phyloP scores from a whole-genome alignment of 2,888 invertebrate genomes.

The Odontocolon sp. region DNA sequence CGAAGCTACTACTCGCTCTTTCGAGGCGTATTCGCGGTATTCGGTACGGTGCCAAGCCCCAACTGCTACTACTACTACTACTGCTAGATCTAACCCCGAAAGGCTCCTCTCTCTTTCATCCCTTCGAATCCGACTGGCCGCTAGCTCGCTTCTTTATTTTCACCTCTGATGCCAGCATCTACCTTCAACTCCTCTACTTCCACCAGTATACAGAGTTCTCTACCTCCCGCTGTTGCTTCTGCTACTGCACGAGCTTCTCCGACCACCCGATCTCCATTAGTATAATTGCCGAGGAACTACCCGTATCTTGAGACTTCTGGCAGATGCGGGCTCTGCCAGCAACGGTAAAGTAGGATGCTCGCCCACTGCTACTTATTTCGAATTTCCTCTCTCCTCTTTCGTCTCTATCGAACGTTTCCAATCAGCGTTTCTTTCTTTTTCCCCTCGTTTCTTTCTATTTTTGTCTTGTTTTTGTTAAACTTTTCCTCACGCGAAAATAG shows the following conservation, averaged over 20 bases:
- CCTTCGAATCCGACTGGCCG: conserved; percentile 48
- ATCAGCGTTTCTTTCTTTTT: conserved; percentile 35
- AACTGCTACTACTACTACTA: conserved; percentile 39
- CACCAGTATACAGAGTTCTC: conserved; percentile 39
- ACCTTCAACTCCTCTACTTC: conserved; percentile 49
- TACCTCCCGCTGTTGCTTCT: conserved; percentile 2
- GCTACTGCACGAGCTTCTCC: conserved; percentile 42
- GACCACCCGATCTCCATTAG: conserved; percentile 77
- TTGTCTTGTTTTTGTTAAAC: not conserved
- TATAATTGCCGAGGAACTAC: conserved; percentile 79
- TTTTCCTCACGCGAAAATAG: not conserved
- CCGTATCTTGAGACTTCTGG: conserved; percentile 71
- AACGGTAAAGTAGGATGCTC: conserved; percentile 61
- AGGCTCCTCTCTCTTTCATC: conserved; percentile 38
- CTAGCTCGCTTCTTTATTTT: conserved; percentile 55
- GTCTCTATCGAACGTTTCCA: conserved; percentile 56
- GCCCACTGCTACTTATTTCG: conserved; percentile 54
- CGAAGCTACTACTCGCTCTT: conserved; percentile 60
- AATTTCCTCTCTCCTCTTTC: conserved; percentile 34
- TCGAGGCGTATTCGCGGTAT: conserved; percentile 60
- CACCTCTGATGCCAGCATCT: conserved; percentile 59
- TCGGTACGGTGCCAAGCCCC: conserved; percentile 50
- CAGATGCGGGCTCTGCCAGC: conserved; percentile 69
- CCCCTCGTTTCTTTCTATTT: too few species aligned
- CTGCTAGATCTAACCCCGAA: conserved; percentile 25